A percentile compares a stretch with the other conserved stretches of the same genome.
Conservation (phyloP, 2,888 invertebrate species). For the Thera obeliscata region DNA sequence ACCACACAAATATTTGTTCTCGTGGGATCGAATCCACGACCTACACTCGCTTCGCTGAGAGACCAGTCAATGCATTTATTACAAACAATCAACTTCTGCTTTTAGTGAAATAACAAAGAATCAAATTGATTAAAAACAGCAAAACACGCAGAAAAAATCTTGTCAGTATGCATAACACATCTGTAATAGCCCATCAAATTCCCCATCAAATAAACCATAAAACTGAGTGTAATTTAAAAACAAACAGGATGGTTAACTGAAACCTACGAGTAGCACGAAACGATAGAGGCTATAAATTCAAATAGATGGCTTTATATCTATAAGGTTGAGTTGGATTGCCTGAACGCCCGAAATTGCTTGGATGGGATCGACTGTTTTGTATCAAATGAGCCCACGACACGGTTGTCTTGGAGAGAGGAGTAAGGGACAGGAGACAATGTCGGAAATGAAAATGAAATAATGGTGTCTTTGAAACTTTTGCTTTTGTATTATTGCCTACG, state of each 20-base stretch:
- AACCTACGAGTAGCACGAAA: conserved; percentile 33
- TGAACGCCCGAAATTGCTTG: conserved; percentile 63
- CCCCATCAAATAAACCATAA: conserved; percentile 1
- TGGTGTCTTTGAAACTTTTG: no score
- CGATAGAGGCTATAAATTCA: conserved; percentile 38
- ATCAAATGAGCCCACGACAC: conserved; percentile 72
- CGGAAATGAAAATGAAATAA: no score
- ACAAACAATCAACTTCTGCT: no score
- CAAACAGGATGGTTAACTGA: conserved; percentile 5
- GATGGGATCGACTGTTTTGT: conserved; percentile 67
- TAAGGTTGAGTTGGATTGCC: conserved; percentile 55
- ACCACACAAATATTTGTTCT: no score
- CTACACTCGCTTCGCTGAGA: no score
- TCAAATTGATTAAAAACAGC: no score
- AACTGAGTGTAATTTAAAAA: conserved; percentile 5
- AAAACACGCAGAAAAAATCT: no score
- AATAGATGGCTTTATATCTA: conserved; percentile 52
- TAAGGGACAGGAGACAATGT: conserved; percentile 34
- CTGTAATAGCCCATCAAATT: background rate
- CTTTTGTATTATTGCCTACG: no score
- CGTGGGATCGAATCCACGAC: no score
- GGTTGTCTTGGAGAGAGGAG: conserved; percentile 48
- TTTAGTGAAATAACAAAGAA: no score
- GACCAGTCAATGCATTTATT: no score
- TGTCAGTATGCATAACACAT: background rate